Conservation (phyloP, 1,140 invertebrate genomes). For the Pogonognathellus flavescens region DNA sequence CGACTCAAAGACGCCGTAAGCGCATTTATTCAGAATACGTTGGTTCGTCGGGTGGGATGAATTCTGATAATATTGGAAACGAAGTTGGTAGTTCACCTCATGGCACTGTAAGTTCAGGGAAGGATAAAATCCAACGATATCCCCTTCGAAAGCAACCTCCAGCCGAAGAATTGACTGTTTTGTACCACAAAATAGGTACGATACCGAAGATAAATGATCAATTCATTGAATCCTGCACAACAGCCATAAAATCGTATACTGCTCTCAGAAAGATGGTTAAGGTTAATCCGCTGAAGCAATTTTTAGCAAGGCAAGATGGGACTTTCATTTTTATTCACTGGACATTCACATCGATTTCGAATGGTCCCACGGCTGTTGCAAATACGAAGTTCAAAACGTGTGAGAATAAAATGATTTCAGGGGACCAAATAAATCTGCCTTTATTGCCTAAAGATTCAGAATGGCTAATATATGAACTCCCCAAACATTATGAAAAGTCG, state of each 20-base stretch:
- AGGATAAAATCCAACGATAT: too few species aligned
- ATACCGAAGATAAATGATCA: background rate
- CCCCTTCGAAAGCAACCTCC: too few species aligned
- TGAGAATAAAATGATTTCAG: background rate
- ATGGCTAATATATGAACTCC: conserved; percentile 17
- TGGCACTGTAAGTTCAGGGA: background rate
- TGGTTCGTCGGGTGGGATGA: background rate
- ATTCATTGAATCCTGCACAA: background rate
- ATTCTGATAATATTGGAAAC: background rate
- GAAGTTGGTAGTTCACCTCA: background rate
- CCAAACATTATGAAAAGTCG: conserved; percentile 4
- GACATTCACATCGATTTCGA: background rate
- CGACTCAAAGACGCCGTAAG: background rate
- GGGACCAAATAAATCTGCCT: background rate
- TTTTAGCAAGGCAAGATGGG: background rate
- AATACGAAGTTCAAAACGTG: background rate
- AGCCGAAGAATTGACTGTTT: background rate
- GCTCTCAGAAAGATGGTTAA: background rate
- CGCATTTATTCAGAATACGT: background rate
- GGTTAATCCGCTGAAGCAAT: background rate
- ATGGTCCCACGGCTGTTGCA: background rate
- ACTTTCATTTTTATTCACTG: background rate
- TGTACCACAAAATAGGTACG: conserved; percentile 7
- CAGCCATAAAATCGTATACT: background rate
- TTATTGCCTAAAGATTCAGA: background rate